A percentile compares a stretch with the other conserved stretches of the same genome.
These are phyloP conservation scores for Syritta pipiens DNA, from an alignment of 2,888 invertebrate species.

Conservation along the genomic window DNA sequence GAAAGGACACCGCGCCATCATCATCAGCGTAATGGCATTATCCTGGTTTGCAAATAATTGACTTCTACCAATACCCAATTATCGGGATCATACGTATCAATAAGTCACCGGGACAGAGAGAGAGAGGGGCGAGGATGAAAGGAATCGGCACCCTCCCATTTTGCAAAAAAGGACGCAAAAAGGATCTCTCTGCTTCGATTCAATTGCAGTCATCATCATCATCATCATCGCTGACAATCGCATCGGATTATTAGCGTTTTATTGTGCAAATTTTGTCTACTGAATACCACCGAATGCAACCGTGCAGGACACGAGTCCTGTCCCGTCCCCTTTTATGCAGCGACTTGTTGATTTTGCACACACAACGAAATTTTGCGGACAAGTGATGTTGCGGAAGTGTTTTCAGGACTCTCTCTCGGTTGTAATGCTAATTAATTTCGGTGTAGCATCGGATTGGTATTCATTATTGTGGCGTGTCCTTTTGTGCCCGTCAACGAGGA, in stretches of 20 bases:
- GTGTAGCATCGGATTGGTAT: slow-evolving; percentile 54
- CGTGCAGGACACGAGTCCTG: slow-evolving; percentile 3
- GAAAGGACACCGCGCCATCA: slow-evolving; percentile 32
- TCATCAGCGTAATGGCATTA: slow-evolving; percentile 24
- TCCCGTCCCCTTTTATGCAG: background rate
- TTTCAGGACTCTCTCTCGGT: slow-evolving; percentile 42
- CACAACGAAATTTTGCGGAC: slow-evolving; percentile 13
- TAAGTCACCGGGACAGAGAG: slow-evolving; percentile 32
- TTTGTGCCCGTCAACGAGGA: slow-evolving; percentile 22
- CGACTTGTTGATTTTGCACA: slow-evolving; percentile 63
- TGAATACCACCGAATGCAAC: too few species aligned
- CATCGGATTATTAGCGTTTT: slow-evolving; percentile 64
- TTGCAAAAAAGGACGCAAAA: too few species aligned
- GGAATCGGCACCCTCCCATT: slow-evolving; percentile 45
- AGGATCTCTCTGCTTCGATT: slow-evolving; percentile 31
- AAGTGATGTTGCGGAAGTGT: slow-evolving; percentile 67
- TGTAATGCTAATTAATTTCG: slow-evolving; percentile 67
- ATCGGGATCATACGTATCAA: slow-evolving; percentile 64
- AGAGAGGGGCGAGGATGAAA: slow-evolving; percentile 30
- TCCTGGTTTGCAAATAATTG: slow-evolving; percentile 67
- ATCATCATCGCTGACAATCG: slow-evolving; percentile 47
- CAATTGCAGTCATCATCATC: slow-evolving; percentile 56
- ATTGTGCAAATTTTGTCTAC: slow-evolving; percentile 57
- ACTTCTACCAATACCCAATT: slow-evolving; percentile 67
- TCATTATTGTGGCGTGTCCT: slow-evolving; percentile 63